Evolutionary conservation across 1,140 invertebrate species (phyloP), one percentile per base, ranked within the genome.

Genomic region (Drosophila yakuba): DNA sequence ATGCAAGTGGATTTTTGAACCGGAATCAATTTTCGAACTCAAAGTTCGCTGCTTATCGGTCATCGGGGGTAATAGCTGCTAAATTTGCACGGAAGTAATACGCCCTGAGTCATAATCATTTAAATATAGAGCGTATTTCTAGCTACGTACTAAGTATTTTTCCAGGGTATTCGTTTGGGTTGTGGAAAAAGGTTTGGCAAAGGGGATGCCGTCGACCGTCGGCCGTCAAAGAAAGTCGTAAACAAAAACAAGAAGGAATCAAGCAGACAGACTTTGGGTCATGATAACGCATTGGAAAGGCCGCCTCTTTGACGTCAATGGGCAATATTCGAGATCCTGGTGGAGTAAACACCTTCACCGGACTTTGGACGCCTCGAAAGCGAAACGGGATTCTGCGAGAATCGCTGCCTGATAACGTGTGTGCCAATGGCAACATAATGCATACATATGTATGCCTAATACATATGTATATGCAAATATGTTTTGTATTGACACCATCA

Each of bases 261-360:
- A 15, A 58, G 20, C 43, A 25, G 41, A 48, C 44, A 50, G 47
- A 28, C 45, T 28, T 8, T 23, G 15, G 17, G 23, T n/a, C 6
- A 8, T 59, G 62, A 71, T 69, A 71, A 69, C 64, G 60, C 14
- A 23, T 28, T 20, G 35, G 11, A 47, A 54, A 67, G 66, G 48
- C 62, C 50, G 15, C 66, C 28, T 11, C 28, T 23, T 67, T 75
- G 73, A 75, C 73, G 73, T 75, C 73, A 75, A 75, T 73, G 55
- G 67, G 39, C 55, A 32, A 39, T 54, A 36, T 51, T 63, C 52
- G 41, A 75, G 74, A 75, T 75, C 73, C 73, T 75, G 73, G 54
- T 75, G 61, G 62, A 67, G 73, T 75, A 75, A 75, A 75, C 73
- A 75, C 73, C 73, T 75, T 67, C 74, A 45, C 20, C 43, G 73